Evolutionary conservation across 2,797 vertebrate genomes (phyloP), one percentile per base, ranked within the genome.

Genomic region (Zenarchopterus dispar): DNA sequence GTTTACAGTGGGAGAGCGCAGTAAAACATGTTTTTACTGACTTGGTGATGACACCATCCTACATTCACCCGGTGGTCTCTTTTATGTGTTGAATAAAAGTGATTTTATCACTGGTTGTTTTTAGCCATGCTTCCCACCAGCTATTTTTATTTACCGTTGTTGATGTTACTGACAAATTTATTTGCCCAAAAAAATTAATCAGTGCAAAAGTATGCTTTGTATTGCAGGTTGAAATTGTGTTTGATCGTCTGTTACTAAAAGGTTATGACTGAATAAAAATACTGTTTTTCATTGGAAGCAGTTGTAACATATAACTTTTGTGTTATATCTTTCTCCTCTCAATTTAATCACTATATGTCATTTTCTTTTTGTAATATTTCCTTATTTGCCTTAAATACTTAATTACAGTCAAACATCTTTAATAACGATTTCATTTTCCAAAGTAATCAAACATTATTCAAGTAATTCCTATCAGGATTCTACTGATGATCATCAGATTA

Each of bases 71-170:
- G 49, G 21, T 49, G 18, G 8, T 39, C 22, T 62, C 17, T 62
- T 70, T 70, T 45, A 48, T 50, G 16, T 62, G 8, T 39, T 26
- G 16, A 44, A 70, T 44, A 36, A 51, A 51, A 44, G 8, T 9
- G 51, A 53, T 53, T 45, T 21, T 44, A 45, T 33, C 22, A 23
- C 19, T 23, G 48, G 15, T 36, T 53, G 11, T 63, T 36, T 50
- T 46, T 41, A n/a, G 28, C 24, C 22, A n/a, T 61, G 49, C 44
- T 13, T 42, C 17, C 5, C 22, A 36, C 56, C 23, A 33, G 23
- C 36, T 23, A n/a, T 50, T 24, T 39, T 22, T 13, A 51, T 57
- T 51, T n/a, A 56, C 21, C 13, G 33, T 49, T 43, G 23, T 13
- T 9, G 44, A 18, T 43, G 28, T 18, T 13, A 41, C 52, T 17